Base-by-base conservation (phyloP, 23 tunicate genomes). In the Halocynthia roretzi region DNA sequence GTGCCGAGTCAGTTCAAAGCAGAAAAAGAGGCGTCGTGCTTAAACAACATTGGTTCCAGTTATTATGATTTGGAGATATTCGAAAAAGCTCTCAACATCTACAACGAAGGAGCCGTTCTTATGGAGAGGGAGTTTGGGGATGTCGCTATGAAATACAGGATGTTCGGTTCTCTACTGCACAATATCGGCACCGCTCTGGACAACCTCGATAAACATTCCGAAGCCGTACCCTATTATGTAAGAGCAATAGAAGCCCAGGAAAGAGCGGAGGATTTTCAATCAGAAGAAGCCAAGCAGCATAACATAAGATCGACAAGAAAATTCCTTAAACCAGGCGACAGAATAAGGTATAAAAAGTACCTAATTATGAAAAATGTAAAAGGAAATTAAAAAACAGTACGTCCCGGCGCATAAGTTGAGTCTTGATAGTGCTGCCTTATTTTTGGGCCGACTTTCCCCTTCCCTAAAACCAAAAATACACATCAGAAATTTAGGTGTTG, bases 121-220 rank as follows among this genome's bases (percentile, higher is more conserved):
- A 9, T 65, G 15, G 70, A 65, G 70, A 0, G 31, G 31, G 48
- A 65, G 6, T 15, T 65, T 15, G 70, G 15, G 19, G 22, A 40
- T 20, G 31, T 10, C 19, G 70, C 1, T 6, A 5, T 48, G 31
- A 65, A 65, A 65, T 65, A 65, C 31, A 11, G 31, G 5, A 65
- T 65, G 48, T 65, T 10, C 70, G 70, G 70, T 65, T 11, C 31
- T 20, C 9, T 65, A 15, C 70, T 65, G 70, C 70, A 65, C 31
- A 65, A 65, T 65, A 65, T 65, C 70, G 70, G 70, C 2, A 15
- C 19, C 22, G 6, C 10, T 9, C 31, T 20, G 10, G 10, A 65
- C 2, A 15, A 11, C 19, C n/a, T 65, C 9, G 17, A 15, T 11
- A 11, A 10, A 65, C 31, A 11, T 65, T 10, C 14, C 22, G 70